These are phyloP conservation scores for Macroramphosus scolopax DNA, from an alignment of 2,797 vertebrate species.

Conservation along the genomic window DNA sequence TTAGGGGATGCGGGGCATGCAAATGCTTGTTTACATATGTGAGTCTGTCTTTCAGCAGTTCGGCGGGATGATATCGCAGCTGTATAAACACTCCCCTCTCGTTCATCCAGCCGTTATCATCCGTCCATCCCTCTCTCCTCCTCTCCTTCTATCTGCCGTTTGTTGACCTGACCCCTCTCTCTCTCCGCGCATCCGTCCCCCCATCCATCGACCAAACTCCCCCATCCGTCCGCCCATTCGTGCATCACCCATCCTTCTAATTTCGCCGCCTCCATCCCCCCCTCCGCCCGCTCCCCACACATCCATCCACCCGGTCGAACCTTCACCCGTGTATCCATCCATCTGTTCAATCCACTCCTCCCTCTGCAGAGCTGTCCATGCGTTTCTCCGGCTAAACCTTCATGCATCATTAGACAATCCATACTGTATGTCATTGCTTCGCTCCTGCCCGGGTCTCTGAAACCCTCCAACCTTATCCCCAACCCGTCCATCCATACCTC, in stretches of 20 bases:
- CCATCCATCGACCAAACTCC: background rate
- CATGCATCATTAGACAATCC: conserved; percentile 63
- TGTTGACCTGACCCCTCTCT: too few relatives aligned
- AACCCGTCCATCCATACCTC: conserved; percentile 78
- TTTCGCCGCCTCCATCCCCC: conserved; percentile 22
- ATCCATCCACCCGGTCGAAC: conserved; percentile 28
- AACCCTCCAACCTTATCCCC: conserved; percentile 27
- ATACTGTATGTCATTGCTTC: conserved; percentile 53
- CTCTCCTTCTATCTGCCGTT: too few relatives aligned
- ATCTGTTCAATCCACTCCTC: conserved; percentile 36
- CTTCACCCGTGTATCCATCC: conserved; percentile 21
- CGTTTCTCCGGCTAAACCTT: conserved; percentile 48
- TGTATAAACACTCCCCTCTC: too few relatives aligned
- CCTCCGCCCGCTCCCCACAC: conserved; percentile 15
- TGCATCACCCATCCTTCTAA: conserved; percentile 35
- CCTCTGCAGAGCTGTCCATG: conserved; percentile 32
- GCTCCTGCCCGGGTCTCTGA: conserved; percentile 32
- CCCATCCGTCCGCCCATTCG: conserved; percentile 18
- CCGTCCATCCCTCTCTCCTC: too few relatives aligned
- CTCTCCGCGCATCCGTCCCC: too few relatives aligned
- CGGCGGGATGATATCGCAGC: too few relatives aligned
- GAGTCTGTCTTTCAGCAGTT: too few relatives aligned
- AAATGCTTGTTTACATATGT: too few relatives aligned
- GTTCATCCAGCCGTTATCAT: too few relatives aligned
- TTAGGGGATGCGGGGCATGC: too few relatives aligned